Evolutionary conservation across 2,797 vertebrate genomes (phyloP).

Genomic region (Okamejei kenojei): DNA sequence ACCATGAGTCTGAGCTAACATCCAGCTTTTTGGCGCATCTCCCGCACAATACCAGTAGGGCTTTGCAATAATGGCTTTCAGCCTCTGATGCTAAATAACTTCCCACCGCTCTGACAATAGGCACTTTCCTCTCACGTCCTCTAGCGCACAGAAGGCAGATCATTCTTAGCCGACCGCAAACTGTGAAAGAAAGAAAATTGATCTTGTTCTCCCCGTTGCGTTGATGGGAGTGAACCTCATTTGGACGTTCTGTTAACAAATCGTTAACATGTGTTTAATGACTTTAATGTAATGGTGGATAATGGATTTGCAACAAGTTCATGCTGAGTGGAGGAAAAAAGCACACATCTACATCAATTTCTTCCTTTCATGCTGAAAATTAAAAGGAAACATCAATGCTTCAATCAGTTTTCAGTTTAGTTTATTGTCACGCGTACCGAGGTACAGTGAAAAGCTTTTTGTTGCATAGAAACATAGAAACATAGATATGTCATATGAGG

Average conservation of each 20-base stretch:
- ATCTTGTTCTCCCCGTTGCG: background rate
- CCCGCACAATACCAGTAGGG: background rate
- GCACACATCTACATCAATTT: background rate
- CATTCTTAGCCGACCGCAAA: background rate
- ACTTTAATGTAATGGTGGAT: background rate
- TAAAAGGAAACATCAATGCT: too few species aligned
- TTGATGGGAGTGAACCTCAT: background rate
- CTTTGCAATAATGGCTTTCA: conserved; percentile 8
- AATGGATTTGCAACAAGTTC: background rate
- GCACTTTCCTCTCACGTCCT: too few species aligned
- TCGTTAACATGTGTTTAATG: background rate
- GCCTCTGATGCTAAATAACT: background rate
- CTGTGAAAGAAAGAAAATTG: background rate
- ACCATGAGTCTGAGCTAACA: background rate
- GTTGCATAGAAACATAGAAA: too few species aligned
- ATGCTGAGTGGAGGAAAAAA: background rate
- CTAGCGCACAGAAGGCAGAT: background rate
- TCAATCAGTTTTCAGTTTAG: too few species aligned
- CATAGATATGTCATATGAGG: too few species aligned
- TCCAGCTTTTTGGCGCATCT: background rate
- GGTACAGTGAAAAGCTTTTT: too few species aligned
- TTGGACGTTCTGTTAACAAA: background rate
- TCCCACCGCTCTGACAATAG: background rate
- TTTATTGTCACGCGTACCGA: too few species aligned
- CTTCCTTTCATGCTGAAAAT: too few species aligned